Evolutionary conservation across 2,888 invertebrate genomes (phyloP).

Genomic region (Willowsia nigromaculata): DNA sequence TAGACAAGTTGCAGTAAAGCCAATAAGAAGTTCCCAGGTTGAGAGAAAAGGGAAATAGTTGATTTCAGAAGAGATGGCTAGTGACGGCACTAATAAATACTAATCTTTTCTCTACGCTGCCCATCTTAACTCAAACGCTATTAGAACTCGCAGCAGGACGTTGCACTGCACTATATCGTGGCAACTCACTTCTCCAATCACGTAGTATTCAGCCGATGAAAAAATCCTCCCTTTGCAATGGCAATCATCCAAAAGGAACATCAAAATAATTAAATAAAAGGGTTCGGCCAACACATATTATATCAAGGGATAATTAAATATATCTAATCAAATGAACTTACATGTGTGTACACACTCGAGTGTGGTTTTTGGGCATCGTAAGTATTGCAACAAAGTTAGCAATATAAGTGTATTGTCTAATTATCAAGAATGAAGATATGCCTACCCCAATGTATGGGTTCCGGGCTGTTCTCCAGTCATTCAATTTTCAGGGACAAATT

Average conservation of each 20-base stretch:
- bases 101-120: constrained; percentile 8
- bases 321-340: neutral
- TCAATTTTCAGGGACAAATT: no score
- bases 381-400: no score
- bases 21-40: constrained; percentile 33
- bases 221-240: constrained; percentile 47
- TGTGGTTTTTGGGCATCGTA: no score
- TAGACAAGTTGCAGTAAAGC: neutral
- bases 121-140: neutral
- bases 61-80: constrained; percentile 5
- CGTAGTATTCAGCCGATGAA: constrained; percentile 17
- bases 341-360: neutral
- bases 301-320: constrained; percentile 41
- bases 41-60: neutral
- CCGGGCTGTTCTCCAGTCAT: no score
- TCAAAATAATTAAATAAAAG: constrained; percentile 61
- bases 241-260: constrained; percentile 65
- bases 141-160: no score
- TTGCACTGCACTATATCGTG: neutral
- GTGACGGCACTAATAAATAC: constrained; percentile 37
- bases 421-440: no score
- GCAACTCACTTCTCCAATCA: constrained; percentile 33
- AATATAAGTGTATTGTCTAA: no score
- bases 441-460: no score
- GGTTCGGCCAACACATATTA: neutral